Conservation (phyloP, 2,113 vertebrate genomes). For the Ailurus styani region DNA sequence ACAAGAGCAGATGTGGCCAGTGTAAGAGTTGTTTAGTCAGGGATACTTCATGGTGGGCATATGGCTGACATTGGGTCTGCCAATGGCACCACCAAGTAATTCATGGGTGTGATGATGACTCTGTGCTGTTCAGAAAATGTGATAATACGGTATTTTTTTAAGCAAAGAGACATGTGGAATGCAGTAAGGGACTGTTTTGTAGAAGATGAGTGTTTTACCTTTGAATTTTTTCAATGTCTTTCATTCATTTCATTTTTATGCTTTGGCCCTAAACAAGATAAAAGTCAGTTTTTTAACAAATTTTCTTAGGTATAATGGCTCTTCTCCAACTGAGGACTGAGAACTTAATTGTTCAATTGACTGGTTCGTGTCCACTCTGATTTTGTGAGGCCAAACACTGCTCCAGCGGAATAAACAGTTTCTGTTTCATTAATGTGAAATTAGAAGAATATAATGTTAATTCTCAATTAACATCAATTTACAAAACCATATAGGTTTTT, state of each 20-base stretch:
- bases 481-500: background rate
- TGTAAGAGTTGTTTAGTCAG: background rate
- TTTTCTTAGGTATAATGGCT: background rate
- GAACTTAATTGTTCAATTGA: background rate
- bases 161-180: background rate
- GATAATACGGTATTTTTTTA: background rate
- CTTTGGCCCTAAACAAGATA: background rate
- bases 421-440: background rate
- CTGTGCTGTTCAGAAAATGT: background rate
- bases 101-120: background rate
- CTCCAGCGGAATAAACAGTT: background rate
- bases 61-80: fast-evolving
- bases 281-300: background rate
- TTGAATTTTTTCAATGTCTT: background rate
- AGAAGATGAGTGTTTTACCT: background rate
- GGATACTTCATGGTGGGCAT: fast-evolving
- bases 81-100: fast-evolving
- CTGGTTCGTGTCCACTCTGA: background rate
- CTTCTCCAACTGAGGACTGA: background rate
- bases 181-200: background rate
- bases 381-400: background rate
- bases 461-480: background rate
- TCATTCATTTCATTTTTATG: background rate
- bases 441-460: background rate
- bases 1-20: background rate